Evolutionary conservation across 2,888 invertebrate genomes (phyloP).

Genomic region (Zele albiditarsus): DNA sequence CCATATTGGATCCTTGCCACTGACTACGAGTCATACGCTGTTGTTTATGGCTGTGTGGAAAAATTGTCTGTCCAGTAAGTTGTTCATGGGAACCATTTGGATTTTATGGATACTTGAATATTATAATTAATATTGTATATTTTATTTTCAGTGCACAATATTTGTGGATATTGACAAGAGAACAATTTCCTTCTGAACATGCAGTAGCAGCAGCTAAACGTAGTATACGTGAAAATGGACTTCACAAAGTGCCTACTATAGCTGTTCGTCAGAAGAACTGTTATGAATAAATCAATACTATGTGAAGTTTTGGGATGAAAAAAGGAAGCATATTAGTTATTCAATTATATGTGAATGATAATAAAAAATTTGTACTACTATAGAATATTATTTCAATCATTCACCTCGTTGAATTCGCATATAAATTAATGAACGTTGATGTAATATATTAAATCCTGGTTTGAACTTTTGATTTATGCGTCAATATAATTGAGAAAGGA

Average conservation of each 20-base stretch:
- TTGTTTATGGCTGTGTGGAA: not conserved
- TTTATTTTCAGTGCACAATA: constrained; percentile 66
- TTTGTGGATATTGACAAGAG: constrained; percentile 79
- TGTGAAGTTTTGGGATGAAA: not conserved
- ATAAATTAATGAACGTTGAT: not conserved
- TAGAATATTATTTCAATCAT: not conserved
- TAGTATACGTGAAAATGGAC: not conserved
- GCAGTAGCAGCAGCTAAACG: constrained; percentile 76
- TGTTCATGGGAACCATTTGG: not conserved
- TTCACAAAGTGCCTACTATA: not conserved
- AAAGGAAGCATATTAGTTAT: not conserved
- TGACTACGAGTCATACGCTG: not conserved
- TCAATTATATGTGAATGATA: not conserved
- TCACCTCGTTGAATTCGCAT: not conserved
- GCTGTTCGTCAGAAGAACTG: not conserved
- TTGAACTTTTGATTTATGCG: too few relatives aligned
- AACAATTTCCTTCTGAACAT: constrained; percentile 75
- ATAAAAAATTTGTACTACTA: not conserved
- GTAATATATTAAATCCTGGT: not conserved
- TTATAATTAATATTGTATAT: not conserved
- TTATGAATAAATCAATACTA: not conserved
- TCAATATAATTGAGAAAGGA: too few relatives aligned
- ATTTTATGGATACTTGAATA: not conserved
- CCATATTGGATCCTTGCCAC: not conserved
- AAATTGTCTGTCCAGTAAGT: not conserved